phyloP scores from a whole-genome alignment of 2,113 vertebrate genomes.

The Saiga tatarica region DNA sequence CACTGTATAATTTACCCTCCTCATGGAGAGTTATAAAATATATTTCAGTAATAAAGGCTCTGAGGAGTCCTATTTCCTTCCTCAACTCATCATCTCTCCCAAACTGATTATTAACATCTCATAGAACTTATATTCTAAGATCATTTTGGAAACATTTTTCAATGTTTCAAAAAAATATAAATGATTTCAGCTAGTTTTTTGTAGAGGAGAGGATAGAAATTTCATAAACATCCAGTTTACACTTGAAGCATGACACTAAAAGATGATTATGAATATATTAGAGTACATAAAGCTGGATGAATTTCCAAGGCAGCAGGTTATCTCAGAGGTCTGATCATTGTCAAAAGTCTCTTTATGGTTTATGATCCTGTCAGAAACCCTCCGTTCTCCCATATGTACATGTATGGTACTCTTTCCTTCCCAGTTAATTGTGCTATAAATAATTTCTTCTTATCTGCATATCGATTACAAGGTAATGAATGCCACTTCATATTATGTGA shows the following conservation, averaged over 20 bases:
- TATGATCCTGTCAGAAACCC: slow-evolving; percentile 59
- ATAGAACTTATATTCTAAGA: background rate
- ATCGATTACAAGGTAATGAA: slow-evolving; percentile 78
- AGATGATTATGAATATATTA: slow-evolving; percentile 49
- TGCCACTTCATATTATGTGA: slow-evolving; percentile 76
- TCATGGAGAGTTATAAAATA: background rate
- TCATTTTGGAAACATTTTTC: background rate
- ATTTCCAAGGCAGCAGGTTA: slow-evolving; percentile 52
- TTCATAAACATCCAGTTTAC: slow-evolving; percentile 29
- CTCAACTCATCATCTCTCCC: background rate
- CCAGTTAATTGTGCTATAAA: slow-evolving; percentile 71
- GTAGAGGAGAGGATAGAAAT: background rate
- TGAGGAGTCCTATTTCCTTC: background rate
- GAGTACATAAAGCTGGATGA: slow-evolving; percentile 36
- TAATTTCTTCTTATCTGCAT: slow-evolving; percentile 76
- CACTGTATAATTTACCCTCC: background rate
- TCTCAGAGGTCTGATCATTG: slow-evolving; percentile 52
- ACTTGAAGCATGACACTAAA: slow-evolving; percentile 5
- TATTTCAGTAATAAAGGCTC: slow-evolving; percentile 13
- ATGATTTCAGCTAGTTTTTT: slow-evolving; percentile 12
- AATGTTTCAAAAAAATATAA: slow-evolving; percentile 20
- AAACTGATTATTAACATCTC: background rate
- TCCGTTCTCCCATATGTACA: slow-evolving; percentile 64
- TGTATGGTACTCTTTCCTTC: slow-evolving; percentile 42
- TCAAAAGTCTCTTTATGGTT: slow-evolving; percentile 60